A percentile compares a stretch with the other conserved stretches of the same genome.
Evolutionary conservation across 1,140 invertebrate genomes (phyloP).

Genomic region (Carposina sasakii): DNA sequence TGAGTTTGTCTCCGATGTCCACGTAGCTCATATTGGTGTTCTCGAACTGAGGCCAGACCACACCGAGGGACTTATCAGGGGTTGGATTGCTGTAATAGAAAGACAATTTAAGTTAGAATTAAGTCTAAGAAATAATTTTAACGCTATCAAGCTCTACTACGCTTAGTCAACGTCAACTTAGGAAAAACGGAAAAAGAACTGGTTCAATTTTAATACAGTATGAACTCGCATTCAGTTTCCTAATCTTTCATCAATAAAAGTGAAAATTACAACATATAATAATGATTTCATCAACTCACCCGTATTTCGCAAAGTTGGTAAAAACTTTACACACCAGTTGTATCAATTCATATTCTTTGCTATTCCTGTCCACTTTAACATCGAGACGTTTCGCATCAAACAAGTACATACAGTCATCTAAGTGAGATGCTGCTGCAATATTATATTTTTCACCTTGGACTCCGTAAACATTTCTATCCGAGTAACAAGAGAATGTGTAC

Average conservation of each 20-base stretch:
- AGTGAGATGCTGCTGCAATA: conserved; percentile 15
- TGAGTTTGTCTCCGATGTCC: conserved; percentile 26
- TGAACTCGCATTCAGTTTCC: too few relatives aligned
- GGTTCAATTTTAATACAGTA: too few relatives aligned
- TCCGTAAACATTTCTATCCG: conserved; percentile 15
- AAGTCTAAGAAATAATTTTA: too few relatives aligned
- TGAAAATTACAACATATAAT: too few relatives aligned
- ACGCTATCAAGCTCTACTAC: too few relatives aligned
- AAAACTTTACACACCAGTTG: conserved; percentile 50
- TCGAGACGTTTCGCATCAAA: conserved; percentile 15
- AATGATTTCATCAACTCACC: conserved; percentile 44
- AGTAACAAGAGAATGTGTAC: conserved; percentile 11
- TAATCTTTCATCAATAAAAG: too few relatives aligned
- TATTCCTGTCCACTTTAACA: conserved; percentile 4
- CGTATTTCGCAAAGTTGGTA: conserved; percentile 61
- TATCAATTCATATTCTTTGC: conserved; percentile 27
- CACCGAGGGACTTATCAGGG: not conserved
- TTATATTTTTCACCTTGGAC: conserved; percentile 9
- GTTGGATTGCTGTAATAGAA: conserved; percentile 14
- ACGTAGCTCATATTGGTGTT: conserved; percentile 9
- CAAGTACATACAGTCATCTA: conserved; percentile 28
- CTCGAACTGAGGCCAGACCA: conserved; percentile 1
- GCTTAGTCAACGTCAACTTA: too few relatives aligned
- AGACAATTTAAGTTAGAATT: too few relatives aligned
- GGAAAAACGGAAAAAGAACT: too few relatives aligned